phyloP scores from a whole-genome alignment of 2,888 invertebrate genomes.

The Quadroppia sp. region DNA sequence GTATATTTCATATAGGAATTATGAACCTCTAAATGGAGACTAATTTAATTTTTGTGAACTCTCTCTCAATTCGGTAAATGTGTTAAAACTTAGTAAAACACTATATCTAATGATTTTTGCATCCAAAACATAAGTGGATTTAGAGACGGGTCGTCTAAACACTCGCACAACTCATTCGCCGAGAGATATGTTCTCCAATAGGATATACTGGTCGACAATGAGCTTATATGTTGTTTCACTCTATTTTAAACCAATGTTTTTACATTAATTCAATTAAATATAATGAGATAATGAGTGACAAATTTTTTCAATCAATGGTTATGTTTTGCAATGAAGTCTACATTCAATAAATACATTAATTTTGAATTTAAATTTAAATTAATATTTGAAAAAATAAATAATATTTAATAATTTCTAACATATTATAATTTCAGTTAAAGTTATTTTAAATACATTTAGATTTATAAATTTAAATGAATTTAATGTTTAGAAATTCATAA shows the following conservation, averaged over 20 bases:
- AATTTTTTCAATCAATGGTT: neutral
- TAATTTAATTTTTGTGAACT: constrained; percentile 29
- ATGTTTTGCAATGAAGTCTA: neutral
- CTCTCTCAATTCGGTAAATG: neutral
- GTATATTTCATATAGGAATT: constrained; percentile 28
- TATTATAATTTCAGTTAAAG: too few relatives aligned
- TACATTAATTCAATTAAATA: neutral
- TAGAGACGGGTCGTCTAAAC: constrained; percentile 10
- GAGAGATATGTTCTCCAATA: neutral
- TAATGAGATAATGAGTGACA: neutral
- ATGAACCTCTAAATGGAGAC: constrained; percentile 14
- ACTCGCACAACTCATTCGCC: neutral
- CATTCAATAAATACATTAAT: too few relatives aligned
- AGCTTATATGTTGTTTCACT: neutral
- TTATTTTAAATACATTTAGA: too few relatives aligned
- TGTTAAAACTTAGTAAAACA: neutral
- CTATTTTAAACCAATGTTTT: neutral
- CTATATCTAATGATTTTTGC: constrained; percentile 28
- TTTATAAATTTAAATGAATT: too few relatives aligned
- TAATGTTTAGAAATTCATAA: too few relatives aligned
- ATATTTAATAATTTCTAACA: too few relatives aligned
- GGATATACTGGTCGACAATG: neutral
- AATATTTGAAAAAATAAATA: too few relatives aligned
- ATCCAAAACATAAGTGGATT: constrained; percentile 33
- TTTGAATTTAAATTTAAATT: too few relatives aligned